A percentile compares a stretch with the other conserved stretches of the same genome.
Conservation (phyloP, 2,113 vertebrate genomes). For the Xiphophorus maculatus region DNA sequence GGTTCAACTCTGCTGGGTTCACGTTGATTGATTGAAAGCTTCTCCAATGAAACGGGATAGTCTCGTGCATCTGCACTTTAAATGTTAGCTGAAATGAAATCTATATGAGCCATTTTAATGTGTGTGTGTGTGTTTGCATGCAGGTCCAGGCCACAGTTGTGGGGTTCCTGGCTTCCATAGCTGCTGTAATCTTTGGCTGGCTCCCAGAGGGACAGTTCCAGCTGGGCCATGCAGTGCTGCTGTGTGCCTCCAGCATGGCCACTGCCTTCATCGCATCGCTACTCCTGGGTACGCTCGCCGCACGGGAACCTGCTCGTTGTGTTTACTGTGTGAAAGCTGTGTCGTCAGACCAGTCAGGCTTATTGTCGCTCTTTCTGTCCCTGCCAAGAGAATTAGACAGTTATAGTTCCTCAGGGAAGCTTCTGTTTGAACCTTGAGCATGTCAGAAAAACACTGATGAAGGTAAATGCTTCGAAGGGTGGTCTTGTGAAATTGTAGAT, state of each 20-base stretch:
- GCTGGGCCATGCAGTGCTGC: slow-evolving; percentile 89
- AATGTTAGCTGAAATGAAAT: neutral
- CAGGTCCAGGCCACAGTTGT: slow-evolving; percentile 99
- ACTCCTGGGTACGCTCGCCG: slow-evolving; percentile 85
- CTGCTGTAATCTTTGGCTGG: slow-evolving; percentile 96
- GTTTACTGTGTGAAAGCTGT: neutral
- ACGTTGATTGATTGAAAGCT: slow-evolving; percentile 2
- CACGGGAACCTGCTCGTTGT: neutral
- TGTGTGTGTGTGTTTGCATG: slow-evolving; percentile 20
- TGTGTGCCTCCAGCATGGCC: slow-evolving; percentile 97
- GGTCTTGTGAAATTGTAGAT: neutral
- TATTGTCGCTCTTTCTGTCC: neutral
- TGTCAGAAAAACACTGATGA: too few relatives aligned
- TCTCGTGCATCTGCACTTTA: neutral
- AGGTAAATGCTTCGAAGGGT: too few relatives aligned
- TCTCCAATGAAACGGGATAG: neutral
- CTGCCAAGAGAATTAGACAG: too few relatives aligned
- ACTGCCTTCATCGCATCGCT: slow-evolving; percentile 97
- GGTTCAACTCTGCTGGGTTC: neutral
- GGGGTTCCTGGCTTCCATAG: slow-evolving; percentile 95
- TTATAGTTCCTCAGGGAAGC: neutral
- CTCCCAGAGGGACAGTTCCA: slow-evolving; percentile 95
- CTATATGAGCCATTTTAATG: neutral
- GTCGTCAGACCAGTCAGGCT: slow-evolving; percentile 1
- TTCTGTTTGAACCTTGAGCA: neutral